phyloP scores from a whole-genome alignment of 1,140 invertebrate genomes.

The Bradysia coprophila region DNA sequence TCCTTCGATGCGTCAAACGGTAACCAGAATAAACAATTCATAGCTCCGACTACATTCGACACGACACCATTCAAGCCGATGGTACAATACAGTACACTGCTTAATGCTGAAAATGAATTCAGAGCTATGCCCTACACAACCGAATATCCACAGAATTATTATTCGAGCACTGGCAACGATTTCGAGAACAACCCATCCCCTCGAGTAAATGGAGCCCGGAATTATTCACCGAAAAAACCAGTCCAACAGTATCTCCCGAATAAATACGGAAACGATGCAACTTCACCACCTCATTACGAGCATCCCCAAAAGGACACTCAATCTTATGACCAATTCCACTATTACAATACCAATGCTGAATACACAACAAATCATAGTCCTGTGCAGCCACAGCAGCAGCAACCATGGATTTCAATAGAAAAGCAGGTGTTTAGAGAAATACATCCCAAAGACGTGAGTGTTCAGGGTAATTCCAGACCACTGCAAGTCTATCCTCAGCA shows the following conservation, averaged over 20 bases:
- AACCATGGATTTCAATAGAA: conserved; percentile 7
- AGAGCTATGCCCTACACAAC: conserved; percentile 24
- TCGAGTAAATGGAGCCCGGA: conserved; percentile 24
- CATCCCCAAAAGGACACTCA: not conserved
- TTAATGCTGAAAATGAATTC: conserved; percentile 30
- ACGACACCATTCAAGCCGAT: conserved; percentile 38
- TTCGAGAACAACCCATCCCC: conserved; percentile 19
- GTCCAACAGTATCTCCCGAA: conserved; percentile 15
- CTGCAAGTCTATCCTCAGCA: conserved; percentile 6
- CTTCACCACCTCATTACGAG: conserved; percentile 8
- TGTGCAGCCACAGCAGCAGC: conserved; percentile 5
- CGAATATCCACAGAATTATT: not conserved
- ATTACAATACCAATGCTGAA: not conserved
- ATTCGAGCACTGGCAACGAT: conserved; percentile 7
- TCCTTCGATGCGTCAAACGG: conserved; percentile 31
- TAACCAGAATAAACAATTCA: conserved; percentile 20
- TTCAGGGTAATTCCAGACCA: not conserved
- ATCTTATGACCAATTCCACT: conserved; percentile 5
- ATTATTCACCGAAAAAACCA: conserved; percentile 18
- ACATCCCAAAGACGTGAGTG: not conserved
- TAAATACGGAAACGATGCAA: conserved; percentile 13
- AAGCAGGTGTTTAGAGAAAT: conserved; percentile 3
- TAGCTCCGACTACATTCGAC: conserved; percentile 30
- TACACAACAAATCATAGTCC: conserved; percentile 4
- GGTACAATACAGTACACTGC: conserved; percentile 39